Conservation (phyloP, 92 coral and sea anemone species). For the Ricordea florida region DNA sequence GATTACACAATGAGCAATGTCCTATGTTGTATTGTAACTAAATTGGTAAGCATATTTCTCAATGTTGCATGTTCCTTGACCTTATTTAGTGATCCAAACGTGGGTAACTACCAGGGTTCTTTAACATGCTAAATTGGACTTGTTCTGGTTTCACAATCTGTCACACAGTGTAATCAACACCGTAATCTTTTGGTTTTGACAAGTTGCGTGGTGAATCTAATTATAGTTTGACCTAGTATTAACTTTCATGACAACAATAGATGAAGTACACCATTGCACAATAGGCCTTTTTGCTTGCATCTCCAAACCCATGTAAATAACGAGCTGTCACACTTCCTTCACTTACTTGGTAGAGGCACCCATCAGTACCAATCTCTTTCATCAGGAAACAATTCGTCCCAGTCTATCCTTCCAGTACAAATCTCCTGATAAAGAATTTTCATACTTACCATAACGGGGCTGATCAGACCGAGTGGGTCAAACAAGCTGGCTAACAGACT, state of each 20-base stretch:
- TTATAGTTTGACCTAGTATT: too few relatives aligned
- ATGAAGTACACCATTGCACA: constrained; percentile 55
- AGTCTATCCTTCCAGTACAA: constrained; percentile 31
- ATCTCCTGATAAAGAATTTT: constrained; percentile 58
- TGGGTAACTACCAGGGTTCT: too few relatives aligned
- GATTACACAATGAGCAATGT: too few relatives aligned
- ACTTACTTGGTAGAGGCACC: constrained; percentile 14
- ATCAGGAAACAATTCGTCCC: constrained; percentile 39
- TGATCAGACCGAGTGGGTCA: constrained; percentile 60
- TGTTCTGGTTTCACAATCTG: too few relatives aligned
- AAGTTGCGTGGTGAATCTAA: too few relatives aligned
- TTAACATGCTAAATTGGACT: too few relatives aligned
- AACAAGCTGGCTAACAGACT: constrained; percentile 48
- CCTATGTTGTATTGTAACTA: too few relatives aligned
- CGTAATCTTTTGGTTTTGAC: too few relatives aligned
- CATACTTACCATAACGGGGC: constrained; percentile 40
- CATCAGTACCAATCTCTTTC: not conserved
- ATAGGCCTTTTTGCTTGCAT: constrained; percentile 58
- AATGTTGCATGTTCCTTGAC: too few relatives aligned
- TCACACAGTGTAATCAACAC: too few relatives aligned
- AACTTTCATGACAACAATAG: not conserved
- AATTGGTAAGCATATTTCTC: too few relatives aligned
- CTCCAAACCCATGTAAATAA: constrained; percentile 50
- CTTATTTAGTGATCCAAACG: too few relatives aligned
- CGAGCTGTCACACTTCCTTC: not conserved